Evolutionary conservation across 2,888 invertebrate species (phyloP), one percentile per base, ranked within the genome.

Genomic region (Eledona agricola): DNA sequence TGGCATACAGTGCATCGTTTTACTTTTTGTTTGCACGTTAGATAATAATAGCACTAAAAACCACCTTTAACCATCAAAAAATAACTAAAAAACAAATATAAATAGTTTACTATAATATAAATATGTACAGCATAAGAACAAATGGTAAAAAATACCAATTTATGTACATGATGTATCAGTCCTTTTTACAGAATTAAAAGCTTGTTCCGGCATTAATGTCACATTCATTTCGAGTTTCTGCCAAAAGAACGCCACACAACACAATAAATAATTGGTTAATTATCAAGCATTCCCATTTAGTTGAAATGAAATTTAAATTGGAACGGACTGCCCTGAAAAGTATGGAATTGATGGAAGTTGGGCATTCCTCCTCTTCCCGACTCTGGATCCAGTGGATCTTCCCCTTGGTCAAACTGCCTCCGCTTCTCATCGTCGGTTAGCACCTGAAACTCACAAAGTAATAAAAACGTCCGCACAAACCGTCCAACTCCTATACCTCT

Each of bases 271-370:
- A n/a, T n/a, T n/a, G n/a, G n/a, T n/a, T n/a, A n/a, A n/a, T n/a
- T n/a, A n/a, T n/a, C 26, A 25, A 10, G 7, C 5, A 11, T 28
- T 28, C n/a, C 2, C 11, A 5, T 19, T 79, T 84, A 93, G 81
- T 94, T 94, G 79, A 96, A 97, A 79, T 96, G 93, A 82, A 96
- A 97, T 80, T 93, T 93, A 80, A 96, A 97, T 77, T 95, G 93
- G 85, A 95, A 96, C 76, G 92, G 92, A 72, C 90, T 90, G 57
- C 90, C 91, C 86, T 76, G 76, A 62, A 75, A 76, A 61, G 58
- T 87, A 68, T 88, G 87, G 81, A 90, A 90, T 45, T 67, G 63
- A 15, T 59, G 59, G 80, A 93, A 93, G 69, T 91, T 91, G 76
- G 84, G 88, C 74, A 87, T 84, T 7, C 84, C 84, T 4, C 79